Conservation (phyloP, 2,113 vertebrate genomes). For the Uropsilus gracilis region DNA sequence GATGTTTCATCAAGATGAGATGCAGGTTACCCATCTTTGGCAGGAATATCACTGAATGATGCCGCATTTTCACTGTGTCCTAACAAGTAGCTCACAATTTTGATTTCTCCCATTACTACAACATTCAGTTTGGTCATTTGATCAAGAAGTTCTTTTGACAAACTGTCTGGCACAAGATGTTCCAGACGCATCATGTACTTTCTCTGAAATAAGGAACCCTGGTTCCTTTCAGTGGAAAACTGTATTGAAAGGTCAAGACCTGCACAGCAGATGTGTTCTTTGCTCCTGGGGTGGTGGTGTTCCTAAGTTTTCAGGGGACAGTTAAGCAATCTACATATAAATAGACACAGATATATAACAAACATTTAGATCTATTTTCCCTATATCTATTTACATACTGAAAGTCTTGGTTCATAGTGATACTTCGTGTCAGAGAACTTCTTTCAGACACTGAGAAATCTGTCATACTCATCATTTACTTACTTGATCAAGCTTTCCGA, state of each 20-base stretch:
- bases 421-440: background rate
- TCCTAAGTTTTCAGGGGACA: background rate
- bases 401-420: background rate
- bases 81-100: background rate
- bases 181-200: background rate
- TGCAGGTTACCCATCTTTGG: background rate
- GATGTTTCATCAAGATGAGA: background rate
- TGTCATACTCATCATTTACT: background rate
- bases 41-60: background rate
- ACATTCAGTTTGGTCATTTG: background rate
- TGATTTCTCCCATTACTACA: background rate
- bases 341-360: background rate
- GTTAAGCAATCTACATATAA: background rate
- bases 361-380: background rate
- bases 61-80: background rate
- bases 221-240: constrained; percentile 5
- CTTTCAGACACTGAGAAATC: background rate
- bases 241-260: background rate
- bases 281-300: background rate
- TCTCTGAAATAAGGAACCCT: background rate
- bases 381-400: background rate
- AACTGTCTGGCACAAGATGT: background rate
- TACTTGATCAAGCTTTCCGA: background rate
- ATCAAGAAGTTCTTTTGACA: background rate
- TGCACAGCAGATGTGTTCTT: background rate